Base-by-base conservation (phyloP, 2,888 invertebrate genomes). In the Cepaea hortensis region DNA sequence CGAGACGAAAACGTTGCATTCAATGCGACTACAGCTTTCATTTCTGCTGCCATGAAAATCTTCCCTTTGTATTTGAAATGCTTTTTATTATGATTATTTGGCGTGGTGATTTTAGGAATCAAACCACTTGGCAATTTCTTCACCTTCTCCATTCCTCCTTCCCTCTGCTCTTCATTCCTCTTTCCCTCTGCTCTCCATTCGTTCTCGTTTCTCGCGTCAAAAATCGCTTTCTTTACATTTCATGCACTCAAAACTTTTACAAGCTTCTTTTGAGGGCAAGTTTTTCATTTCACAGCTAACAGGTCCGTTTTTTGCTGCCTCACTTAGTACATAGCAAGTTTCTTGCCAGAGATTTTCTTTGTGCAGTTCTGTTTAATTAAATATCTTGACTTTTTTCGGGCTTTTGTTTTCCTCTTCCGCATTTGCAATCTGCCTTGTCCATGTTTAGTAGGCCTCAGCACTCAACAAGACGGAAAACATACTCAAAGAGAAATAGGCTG, bases 41-140 rank as follows among this genome's bases (percentile, higher is more conserved):
- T 79, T 79, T 79, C 79, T 79, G 79, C 55, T 15, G n/a, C 65
- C 55, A 35, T 61, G 20, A 61, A 73, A 15, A 82, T n/a, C 20
- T 23, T 55, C n/a, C 61, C 20, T 73, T 11, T 35, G 50, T 35
- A 5, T 82, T 55, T 23, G n/a, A 72, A 72, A 61, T 3, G 11
- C 72, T 82, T 50, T 62, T 62, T 55, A 15, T 79, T 62, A 46
- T 79, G 61, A 62, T 79, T 79, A 79, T 62, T 79, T 65, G 82
- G 72, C 73, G 23, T 82, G 55, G 55, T 61, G 82, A 61, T 82
- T 73, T 73, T 68, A 0, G n/a, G 70, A 68, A 68, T 68, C 81
- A 70, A 50, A 81, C 20, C 70, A 35, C 15, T 81, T 81, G 9
- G 80, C 79, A 18, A 18, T 15, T 46, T 80, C 62, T 55, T 55